Percentiles rank a stretch among this genome's conserved stretches.
These are phyloP conservation scores for Ormyrus labotus DNA, from an alignment of 2,888 invertebrate species.

Conservation along the genomic window DNA sequence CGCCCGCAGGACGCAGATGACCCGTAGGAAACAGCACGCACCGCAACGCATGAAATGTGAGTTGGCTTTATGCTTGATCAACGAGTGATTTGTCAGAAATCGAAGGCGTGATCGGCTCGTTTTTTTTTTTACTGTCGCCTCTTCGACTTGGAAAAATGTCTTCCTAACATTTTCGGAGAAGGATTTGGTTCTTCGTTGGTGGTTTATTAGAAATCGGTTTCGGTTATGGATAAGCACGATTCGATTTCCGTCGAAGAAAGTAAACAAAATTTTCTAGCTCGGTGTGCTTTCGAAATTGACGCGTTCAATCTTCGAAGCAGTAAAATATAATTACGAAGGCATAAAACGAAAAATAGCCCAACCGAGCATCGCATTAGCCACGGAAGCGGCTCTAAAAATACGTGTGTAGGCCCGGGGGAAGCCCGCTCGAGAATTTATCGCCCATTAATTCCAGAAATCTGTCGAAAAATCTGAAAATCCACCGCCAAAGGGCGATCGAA, in stretches of 20 bases:
- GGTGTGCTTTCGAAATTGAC: too few species aligned
- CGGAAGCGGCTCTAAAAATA: background rate
- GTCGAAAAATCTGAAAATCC: background rate
- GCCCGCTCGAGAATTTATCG: background rate
- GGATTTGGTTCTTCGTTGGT: too few species aligned
- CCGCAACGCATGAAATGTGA: slow-evolving; percentile 79
- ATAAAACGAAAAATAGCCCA: too few species aligned
- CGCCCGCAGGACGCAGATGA: slow-evolving; percentile 74
- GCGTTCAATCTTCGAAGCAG: too few species aligned
- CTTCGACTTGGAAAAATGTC: background rate
- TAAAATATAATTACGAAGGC: too few species aligned
- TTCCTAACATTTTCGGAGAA: too few species aligned
- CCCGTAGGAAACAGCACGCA: slow-evolving; percentile 78
- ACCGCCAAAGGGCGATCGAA: background rate
- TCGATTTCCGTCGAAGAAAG: too few species aligned
- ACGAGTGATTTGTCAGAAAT: too few species aligned
- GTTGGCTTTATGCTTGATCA: slow-evolving; percentile 58
- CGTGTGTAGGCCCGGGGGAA: too few species aligned
- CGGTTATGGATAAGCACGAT: too few species aligned
- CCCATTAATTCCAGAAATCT: slow-evolving; percentile 22
- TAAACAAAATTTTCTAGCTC: too few species aligned
- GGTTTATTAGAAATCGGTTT: too few species aligned
- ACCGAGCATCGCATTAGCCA: background rate
- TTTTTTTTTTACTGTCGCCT: background rate
- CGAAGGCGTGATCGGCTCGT: background rate